Evolutionary conservation across 1,140 invertebrate species (phyloP), one percentile per base, ranked within the genome.

Genomic region (Pseudomyrmex cubaensis): DNA sequence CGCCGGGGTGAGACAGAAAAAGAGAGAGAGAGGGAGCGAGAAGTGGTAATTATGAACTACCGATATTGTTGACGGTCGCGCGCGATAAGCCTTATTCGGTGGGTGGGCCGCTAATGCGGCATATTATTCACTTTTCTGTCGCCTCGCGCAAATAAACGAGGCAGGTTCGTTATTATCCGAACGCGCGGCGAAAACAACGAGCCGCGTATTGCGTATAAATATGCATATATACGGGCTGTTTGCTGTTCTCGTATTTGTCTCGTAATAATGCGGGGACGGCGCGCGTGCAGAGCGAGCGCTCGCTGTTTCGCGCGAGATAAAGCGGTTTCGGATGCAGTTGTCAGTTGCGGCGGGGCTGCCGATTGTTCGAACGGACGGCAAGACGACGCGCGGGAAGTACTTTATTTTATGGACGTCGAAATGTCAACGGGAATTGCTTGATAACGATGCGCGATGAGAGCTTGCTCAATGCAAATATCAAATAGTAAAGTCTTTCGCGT

Each of bases 51-150:
- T 80, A 61, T 61, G 50, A 70, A 56, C 54, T 54, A 48, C 20
- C 64, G 61, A 25, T 46, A 25, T 70, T 48, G 44, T 44, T 46
- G 35, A 35, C 35, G 35, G 35, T 35, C 25, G 35, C 35, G 63
- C 17, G 35, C 56, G 76, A 80, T 80, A 80, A 80, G 56, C 54
- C 54, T 35, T 72, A 59, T 76, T 76, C 72, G 69, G 13, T 25
- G 17, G 20, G 72, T 15, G 22, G 56, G 59, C 46, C 63, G 62
- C 44, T 78, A 78, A 78, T 59, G 64, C 44, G 35, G 52, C 76
- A 20, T 72, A 59, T 80, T 69, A 78, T 69, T 78, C 56, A 80
- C 76, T 72, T 70, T 80, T 80, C 20, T 54, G 72, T 76, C 25
- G 61, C 74, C 64, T 72, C 44, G 76, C 56, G 54, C 66, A 80